Base-by-base conservation (phyloP, 35 echinoderm and acorn worm genomes). In the Hemicentrotus pulcherrimus region DNA sequence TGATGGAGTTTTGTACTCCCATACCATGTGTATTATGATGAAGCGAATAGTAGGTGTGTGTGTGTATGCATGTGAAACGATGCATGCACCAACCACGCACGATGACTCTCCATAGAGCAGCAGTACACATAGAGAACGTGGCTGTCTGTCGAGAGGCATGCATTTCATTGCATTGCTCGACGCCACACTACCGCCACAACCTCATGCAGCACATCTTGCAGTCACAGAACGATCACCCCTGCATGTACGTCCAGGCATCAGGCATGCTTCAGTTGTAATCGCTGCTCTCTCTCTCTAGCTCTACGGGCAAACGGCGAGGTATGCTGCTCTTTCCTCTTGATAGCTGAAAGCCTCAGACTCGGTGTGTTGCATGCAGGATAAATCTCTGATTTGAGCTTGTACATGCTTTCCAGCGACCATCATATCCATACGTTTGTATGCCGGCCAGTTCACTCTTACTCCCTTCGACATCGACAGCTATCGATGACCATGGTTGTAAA, bases 31-130 rank as follows among this genome's bases (percentile, higher is more conserved):
- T 18, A 78, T 59, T 59, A 59, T 59, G 52, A 16, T 59, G 16
- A 2, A 59, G 52, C 52, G 16, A 59, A 59, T 7, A 78, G 65
- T 78, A 78, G 65, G 65, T 78, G 65, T 78, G 65, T 78, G 65
- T 78, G 65, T 78, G 65, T 78, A 78, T 78, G 65, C 65, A 78
- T 78, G 65, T 78, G 22, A 78, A 78, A 18, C 65, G 65, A 78
- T 78, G 65, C 65, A n/a, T 78, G 65, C 65, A 78, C 15, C 28
- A n/a, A 78, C 65, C 22, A 78, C 19, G 65, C 65, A 28, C 65
- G 19, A 18, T 78, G 65, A 22, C 22, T 5, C 24, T 22, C 65
- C 19, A 78, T 28, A 78, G 65, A 78, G 18, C 12, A 28, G 19
- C 61, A 28, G 24, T 78, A 8, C 65, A 78, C 15, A 78, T 15